Conservation (phyloP, 2,888 invertebrate species). For the Liodrosophila aerea region DNA sequence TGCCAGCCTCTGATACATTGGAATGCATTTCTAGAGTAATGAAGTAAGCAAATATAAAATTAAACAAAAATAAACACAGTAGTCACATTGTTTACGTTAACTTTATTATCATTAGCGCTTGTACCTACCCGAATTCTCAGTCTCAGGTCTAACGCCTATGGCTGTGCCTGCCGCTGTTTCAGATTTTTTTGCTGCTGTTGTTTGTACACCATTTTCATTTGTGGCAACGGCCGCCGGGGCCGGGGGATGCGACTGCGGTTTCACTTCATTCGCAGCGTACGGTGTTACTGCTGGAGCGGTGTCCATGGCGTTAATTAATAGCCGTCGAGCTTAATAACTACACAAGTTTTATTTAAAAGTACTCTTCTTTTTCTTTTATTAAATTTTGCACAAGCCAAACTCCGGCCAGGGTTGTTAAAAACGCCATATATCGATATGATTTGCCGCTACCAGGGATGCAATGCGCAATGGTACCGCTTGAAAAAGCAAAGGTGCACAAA, state of each 20-base stretch:
- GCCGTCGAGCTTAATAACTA: conserved; percentile 33
- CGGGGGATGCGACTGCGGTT: conserved; percentile 51
- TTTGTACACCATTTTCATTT: conserved; percentile 76
- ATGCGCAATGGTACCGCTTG: conserved; percentile 6
- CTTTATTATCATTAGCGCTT: too few species aligned
- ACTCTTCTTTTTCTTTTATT: conserved; percentile 47
- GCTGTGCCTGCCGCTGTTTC: conserved; percentile 38
- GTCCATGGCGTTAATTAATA: conserved; percentile 52
- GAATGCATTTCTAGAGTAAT: conserved; percentile 45
- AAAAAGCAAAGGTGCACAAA: too few species aligned
- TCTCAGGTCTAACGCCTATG: conserved; percentile 24
- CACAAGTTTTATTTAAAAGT: conserved; percentile 54
- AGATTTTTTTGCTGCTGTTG: conserved; percentile 74
- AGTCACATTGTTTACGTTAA: too few species aligned
- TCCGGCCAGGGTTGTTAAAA: conserved; percentile 57
- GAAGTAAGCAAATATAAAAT: too few species aligned
- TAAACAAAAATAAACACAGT: conserved; percentile 38
- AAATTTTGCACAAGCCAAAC: conserved; percentile 64
- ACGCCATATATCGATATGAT: conserved; percentile 53
- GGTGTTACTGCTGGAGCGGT: conserved; percentile 54
- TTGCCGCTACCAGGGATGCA: conserved; percentile 14
- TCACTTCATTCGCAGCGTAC: conserved; percentile 46
- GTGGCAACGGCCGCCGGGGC: conserved; percentile 54
- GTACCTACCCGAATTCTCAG: conserved; percentile 36
- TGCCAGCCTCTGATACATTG: conserved; percentile 36